Evolutionary conservation across 2,888 invertebrate species (phyloP), one percentile per base, ranked within the genome.

Genomic region (Drepanosiphum platanoidis): DNA sequence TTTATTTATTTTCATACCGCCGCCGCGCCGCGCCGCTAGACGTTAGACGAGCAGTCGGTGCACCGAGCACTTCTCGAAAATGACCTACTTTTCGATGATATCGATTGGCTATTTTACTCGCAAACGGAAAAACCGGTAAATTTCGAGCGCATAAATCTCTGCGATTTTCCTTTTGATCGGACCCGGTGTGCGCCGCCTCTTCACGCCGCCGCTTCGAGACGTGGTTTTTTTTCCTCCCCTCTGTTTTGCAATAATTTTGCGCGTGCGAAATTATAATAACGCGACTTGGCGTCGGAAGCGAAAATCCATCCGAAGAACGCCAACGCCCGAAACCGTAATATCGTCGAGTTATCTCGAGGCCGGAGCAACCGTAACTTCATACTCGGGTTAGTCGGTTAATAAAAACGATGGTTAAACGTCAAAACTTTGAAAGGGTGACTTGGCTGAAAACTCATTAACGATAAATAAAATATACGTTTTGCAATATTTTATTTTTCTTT

Each of bases 391-490:
- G 66, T 18, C 27, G 34, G 11, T 32, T 32, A n/a, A 27, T 42
- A 66, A 79, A 79, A 79, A 42, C 8, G 27, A 52, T 18, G 27
- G 52, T 46, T 27, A 70, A 58, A 52, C 36, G 52, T 80, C 27
- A 68, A 80, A 70, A 70, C 46, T 27, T 52, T 70, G 9, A 70
- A 70, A 36, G 70, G 18, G 18, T 18, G 52, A 70, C 70, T 70
- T 52, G 11, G 52, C 52, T 18, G 36, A 70, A 58, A 80, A 52
- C 58, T 80, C 80, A 71, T 80, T 70, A 70, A 30, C 36, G 34
- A 70, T 58, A 46, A 13, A 66, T 64, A 64, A 30, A 61, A 61
- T 27, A 39, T 18, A 27, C 13, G 22, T 18, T 68, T 68, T 39
- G 30, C 18, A 68, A 52, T 27, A n/a, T n/a, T n/a, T n/a, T n/a